A percentile compares a stretch with the other conserved stretches of the same genome.
Evolutionary conservation across 2,113 vertebrate species (phyloP).

Genomic region (Patagioenas fasciata): DNA sequence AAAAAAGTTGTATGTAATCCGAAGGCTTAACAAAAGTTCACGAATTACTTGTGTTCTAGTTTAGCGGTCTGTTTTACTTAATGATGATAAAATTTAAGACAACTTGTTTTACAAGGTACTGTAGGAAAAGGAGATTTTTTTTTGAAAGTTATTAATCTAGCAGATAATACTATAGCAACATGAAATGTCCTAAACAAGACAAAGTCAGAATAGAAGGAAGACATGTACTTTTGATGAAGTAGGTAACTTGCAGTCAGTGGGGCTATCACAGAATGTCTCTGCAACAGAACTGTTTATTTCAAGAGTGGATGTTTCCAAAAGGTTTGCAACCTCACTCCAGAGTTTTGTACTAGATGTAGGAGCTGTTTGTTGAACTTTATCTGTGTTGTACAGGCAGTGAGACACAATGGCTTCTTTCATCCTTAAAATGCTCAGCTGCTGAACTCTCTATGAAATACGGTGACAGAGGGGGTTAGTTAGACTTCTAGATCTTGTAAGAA

Average conservation of each 20-base stretch:
- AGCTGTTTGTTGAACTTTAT: not conserved
- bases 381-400: not conserved
- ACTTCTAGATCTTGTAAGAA: not conserved
- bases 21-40: not conserved
- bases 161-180: not conserved
- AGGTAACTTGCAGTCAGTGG: not conserved
- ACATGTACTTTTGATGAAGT: not conserved
- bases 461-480: not conserved
- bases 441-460: not conserved
- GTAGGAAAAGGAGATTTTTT: not conserved
- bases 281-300: not conserved
- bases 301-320: not conserved
- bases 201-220: not conserved
- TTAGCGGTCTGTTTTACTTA: not conserved
- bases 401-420: not conserved
- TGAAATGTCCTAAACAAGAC: not conserved
- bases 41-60: not conserved
- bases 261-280: not conserved
- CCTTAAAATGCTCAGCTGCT: accelerated
- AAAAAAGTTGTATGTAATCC: not conserved
- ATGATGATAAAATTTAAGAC: not conserved
- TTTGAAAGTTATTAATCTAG: not conserved
- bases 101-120: not conserved
- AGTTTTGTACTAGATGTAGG: not conserved
- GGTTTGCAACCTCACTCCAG: not conserved